A percentile compares a stretch with the other conserved stretches of the same genome.
These are phyloP conservation scores for Gobionotothen gibberifrons DNA, from an alignment of 2,797 vertebrate genomes.

Conservation along the genomic window DNA sequence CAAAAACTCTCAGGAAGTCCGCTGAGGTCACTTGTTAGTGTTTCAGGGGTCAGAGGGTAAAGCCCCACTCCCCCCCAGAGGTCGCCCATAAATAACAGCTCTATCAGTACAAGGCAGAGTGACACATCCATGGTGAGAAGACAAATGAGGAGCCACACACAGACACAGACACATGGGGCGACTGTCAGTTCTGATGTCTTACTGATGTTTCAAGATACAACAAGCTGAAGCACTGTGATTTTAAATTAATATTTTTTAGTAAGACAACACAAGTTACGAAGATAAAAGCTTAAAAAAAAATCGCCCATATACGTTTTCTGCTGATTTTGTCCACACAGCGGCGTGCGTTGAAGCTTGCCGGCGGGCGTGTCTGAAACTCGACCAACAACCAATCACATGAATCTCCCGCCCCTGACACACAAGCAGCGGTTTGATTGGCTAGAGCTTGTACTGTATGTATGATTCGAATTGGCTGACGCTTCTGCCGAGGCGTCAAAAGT, in stretches of 20 bases:
- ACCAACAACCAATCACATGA: no score
- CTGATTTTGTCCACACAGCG: no score
- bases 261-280: not conserved
- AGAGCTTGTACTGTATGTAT: no score
- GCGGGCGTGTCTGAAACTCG: no score
- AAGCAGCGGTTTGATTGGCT: no score
- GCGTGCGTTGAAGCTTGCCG: no score
- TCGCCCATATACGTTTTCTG: accelerated
- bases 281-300: not conserved
- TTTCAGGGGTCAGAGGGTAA: conserved; percentile 53
- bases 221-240: not conserved
- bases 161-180: conserved; percentile 12
- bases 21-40: conserved; percentile 70
- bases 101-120: conserved; percentile 35
- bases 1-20: conserved; percentile 70
- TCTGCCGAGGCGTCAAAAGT: no score
- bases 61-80: conserved; percentile 31
- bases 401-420: no score
- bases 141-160: conserved; percentile 41
- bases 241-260: not conserved
- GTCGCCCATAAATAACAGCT: conserved; percentile 57
- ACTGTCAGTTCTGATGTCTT: not conserved
- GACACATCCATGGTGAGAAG: conserved; percentile 18
- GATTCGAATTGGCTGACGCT: no score
- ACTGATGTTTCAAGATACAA: not conserved